Evolutionary conservation across 2,797 vertebrate genomes (phyloP).

Genomic region (Streptopelia turtur): DNA sequence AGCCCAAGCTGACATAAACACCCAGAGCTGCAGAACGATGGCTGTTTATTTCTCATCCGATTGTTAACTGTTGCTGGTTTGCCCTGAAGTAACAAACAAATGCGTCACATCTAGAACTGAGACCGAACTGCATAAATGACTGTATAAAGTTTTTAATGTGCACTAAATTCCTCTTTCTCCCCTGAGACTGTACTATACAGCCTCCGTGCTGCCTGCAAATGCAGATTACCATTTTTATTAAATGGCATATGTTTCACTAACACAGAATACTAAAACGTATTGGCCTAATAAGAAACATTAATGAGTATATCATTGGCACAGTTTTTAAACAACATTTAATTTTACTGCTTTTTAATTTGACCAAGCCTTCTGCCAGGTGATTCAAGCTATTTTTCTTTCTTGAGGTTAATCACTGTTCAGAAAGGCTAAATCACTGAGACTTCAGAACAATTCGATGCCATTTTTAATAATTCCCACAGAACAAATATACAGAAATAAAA

Average conservation of each 20-base stretch:
- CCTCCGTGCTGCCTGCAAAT: slow-evolving; percentile 60
- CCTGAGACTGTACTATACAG: neutral
- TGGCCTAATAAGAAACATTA: slow-evolving; percentile 54
- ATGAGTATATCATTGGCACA: neutral
- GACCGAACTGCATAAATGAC: slow-evolving; percentile 40
- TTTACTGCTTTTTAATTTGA: slow-evolving; percentile 59
- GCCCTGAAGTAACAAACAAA: slow-evolving; percentile 38
- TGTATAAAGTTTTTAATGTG: slow-evolving; percentile 53
- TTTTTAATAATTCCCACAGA: slow-evolving; percentile 47
- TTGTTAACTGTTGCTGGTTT: slow-evolving; percentile 6
- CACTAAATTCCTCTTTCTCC: slow-evolving; percentile 57
- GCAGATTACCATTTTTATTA: slow-evolving; percentile 67
- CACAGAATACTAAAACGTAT: slow-evolving; percentile 4
- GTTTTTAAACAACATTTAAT: slow-evolving; percentile 51
- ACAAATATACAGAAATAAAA: slow-evolving; percentile 29
- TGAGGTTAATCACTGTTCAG: slow-evolving; percentile 15
- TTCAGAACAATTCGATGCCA: slow-evolving; percentile 17
- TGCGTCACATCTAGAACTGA: neutral
- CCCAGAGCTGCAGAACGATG: neutral
- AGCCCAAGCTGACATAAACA: neutral
- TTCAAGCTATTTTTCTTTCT: slow-evolving; percentile 26
- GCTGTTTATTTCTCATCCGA: neutral
- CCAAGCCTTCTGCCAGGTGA: slow-evolving; percentile 42
- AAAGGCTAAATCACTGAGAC: neutral
- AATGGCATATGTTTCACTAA: slow-evolving; percentile 53